A percentile compares a stretch with the other conserved stretches of the same genome.
These are phyloP conservation scores for Delphinapterus leucas DNA, from an alignment of 2,113 vertebrate species.

Conservation along the genomic window DNA sequence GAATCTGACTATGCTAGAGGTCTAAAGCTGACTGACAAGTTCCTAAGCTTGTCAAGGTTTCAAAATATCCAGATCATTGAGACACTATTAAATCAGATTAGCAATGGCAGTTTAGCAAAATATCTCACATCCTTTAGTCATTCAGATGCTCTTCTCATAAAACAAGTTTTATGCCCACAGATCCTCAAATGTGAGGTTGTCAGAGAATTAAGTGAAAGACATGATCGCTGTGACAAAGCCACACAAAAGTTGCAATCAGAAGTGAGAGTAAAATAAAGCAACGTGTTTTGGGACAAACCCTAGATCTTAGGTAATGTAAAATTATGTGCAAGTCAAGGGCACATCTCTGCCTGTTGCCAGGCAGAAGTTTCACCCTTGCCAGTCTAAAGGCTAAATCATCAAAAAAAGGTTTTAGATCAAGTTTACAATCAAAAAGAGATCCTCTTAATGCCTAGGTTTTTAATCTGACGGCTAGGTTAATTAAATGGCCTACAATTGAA, in stretches of 20 bases:
- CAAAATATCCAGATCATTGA: slow-evolving; percentile 28
- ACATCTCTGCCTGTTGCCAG: not conserved
- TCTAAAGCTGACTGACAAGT: slow-evolving; percentile 23
- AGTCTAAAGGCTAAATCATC: not conserved
- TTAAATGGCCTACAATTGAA: not conserved
- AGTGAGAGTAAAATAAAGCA: slow-evolving; percentile 27
- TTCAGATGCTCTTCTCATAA: slow-evolving; percentile 1
- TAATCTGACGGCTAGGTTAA: not conserved
- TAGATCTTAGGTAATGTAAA: not conserved
- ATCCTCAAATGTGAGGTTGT: slow-evolving; percentile 6
- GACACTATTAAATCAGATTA: slow-evolving; percentile 47
- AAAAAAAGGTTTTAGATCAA: not conserved
- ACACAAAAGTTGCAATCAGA: not conserved
- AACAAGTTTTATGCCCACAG: slow-evolving; percentile 17
- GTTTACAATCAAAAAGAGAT: not conserved
- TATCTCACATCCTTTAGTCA: slow-evolving; percentile 38
- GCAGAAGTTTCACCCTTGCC: not conserved
- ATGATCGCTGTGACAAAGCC: not conserved
- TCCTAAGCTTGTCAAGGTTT: slow-evolving; percentile 51
- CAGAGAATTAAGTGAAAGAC: not conserved
- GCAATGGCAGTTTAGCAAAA: slow-evolving; percentile 37
- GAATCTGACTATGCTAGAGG: not conserved
- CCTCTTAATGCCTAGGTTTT: not conserved
- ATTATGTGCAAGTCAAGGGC: not conserved
- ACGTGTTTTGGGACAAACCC: not conserved